phyloP scores from a whole-genome alignment of 92 coral and sea anemone genomes.

The Paragorgia papillata region DNA sequence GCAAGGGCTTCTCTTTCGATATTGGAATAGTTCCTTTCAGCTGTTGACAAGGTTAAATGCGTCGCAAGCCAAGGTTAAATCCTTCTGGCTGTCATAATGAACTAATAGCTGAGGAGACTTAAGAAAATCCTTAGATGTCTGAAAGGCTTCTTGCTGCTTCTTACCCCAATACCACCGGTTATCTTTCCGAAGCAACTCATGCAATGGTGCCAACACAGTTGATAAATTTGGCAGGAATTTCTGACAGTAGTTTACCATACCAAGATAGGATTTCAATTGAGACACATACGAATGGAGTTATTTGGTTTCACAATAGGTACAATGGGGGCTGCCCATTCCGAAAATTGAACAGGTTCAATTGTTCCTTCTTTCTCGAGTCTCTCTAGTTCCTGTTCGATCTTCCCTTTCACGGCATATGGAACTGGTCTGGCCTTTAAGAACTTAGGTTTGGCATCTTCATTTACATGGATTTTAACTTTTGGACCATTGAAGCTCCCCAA shows the following conservation, averaged over 20 bases:
- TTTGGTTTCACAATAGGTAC: conserved; percentile 28
- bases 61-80: conserved; percentile 10
- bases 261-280: conserved; percentile 61
- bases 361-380: conserved; percentile 1
- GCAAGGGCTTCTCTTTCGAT: too few relatives aligned
- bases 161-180: conserved; percentile 40
- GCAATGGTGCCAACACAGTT: conserved; percentile 3
- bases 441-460: conserved; percentile 14
- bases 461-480: conserved; percentile 33
- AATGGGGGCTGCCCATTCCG: conserved; percentile 26
- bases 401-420: conserved; percentile 27
- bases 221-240: not conserved
- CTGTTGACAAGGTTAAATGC: too few relatives aligned
- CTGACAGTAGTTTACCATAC: conserved; percentile 23
- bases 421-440: conserved; percentile 22
- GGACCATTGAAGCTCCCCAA: conserved; percentile 23
- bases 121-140: conserved; percentile 17
- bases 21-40: too few relatives aligned
- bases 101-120: conserved; percentile 24
- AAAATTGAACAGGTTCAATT: too few relatives aligned
- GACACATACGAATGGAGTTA: conserved; percentile 32
- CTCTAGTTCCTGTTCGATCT: conserved; percentile 25
- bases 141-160: conserved; percentile 27
- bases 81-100: conserved; percentile 37
- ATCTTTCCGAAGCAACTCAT: not conserved